These are phyloP conservation scores for Himalopsyche anomala DNA, from an alignment of 2,888 invertebrate genomes.

Conservation along the genomic window DNA sequence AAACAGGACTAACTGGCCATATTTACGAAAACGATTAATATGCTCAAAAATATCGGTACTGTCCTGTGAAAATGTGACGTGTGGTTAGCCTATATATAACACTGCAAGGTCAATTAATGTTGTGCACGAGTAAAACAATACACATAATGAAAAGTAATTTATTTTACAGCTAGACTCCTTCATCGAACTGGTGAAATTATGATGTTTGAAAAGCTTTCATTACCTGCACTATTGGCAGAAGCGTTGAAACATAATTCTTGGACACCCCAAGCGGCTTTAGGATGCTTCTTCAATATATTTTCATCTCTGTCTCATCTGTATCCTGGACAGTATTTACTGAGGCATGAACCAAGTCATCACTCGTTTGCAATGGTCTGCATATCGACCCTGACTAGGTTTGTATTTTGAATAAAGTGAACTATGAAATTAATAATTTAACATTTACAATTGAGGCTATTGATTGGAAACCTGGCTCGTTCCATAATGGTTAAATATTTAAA, in stretches of 20 bases:
- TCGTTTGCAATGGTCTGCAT: slow-evolving; percentile 59
- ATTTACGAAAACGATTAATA: no score
- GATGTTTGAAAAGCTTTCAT: slow-evolving; percentile 59
- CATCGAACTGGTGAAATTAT: slow-evolving; percentile 55
- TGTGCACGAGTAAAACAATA: slow-evolving; percentile 12
- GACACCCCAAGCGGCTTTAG: slow-evolving; percentile 54
- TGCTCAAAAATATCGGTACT: no score
- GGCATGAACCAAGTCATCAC: slow-evolving; percentile 60
- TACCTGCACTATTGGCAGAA: slow-evolving; percentile 58
- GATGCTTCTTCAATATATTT: slow-evolving; percentile 61
- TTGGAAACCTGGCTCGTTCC: no score
- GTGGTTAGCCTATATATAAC: no score
- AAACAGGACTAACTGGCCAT: no score
- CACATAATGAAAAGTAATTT: neutral
- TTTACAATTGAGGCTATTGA: no score
- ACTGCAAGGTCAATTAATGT: neutral
- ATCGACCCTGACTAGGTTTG: slow-evolving; percentile 46
- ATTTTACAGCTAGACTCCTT: slow-evolving; percentile 59
- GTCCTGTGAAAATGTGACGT: no score
- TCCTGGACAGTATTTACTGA: slow-evolving; percentile 62
- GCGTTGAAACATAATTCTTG: slow-evolving; percentile 53
- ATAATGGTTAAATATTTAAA: no score
- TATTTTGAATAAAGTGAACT: no score
- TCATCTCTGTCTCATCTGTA: slow-evolving; percentile 52
- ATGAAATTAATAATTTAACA: no score